Conservation (phyloP, 2,797 vertebrate genomes). For the Megaceryle alcyon region DNA sequence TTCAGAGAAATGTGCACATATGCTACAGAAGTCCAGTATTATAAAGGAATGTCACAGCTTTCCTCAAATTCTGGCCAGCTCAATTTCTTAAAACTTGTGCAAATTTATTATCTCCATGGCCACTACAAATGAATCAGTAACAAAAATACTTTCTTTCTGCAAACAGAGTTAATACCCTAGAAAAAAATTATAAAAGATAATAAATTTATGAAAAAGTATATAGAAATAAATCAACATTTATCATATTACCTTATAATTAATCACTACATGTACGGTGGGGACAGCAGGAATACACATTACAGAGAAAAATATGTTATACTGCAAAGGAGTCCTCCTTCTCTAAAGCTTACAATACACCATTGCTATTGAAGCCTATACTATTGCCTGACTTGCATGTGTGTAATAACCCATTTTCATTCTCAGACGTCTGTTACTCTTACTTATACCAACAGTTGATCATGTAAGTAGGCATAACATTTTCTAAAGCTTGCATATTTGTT, state of each 20-base stretch:
- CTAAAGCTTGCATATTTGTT: neutral
- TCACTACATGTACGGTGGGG: accelerated
- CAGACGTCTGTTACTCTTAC: neutral
- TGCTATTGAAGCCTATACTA: neutral
- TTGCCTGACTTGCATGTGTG: neutral
- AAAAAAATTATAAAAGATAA: neutral
- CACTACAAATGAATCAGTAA: neutral
- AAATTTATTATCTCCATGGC: neutral
- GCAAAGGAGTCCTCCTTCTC: neutral
- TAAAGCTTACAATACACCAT: neutral
- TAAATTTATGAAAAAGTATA: neutral
- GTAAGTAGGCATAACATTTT: neutral
- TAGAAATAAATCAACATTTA: neutral
- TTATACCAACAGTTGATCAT: neutral
- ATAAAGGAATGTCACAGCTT: neutral
- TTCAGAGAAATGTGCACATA: neutral
- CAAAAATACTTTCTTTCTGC: neutral
- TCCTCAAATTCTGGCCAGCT: neutral
- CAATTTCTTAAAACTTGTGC: neutral
- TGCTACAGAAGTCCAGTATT: neutral
- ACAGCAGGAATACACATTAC: neutral
- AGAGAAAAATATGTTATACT: neutral
- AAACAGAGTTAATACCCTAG: neutral
- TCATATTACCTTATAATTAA: neutral
- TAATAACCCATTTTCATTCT: neutral